phyloP scores from a whole-genome alignment of 2,113 vertebrate genomes.

The Columba janthina region DNA sequence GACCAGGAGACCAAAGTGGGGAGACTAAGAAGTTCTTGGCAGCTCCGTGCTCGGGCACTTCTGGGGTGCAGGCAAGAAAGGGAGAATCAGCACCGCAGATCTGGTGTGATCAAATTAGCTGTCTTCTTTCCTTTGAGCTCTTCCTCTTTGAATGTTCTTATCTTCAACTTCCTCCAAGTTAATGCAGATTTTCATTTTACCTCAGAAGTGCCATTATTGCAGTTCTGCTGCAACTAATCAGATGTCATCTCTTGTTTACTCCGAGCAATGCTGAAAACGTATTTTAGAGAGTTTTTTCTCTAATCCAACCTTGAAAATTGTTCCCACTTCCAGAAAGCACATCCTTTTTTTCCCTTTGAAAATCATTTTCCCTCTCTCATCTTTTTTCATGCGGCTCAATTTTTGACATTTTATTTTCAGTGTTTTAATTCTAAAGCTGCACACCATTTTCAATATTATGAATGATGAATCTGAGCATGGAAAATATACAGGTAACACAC shows the following conservation, averaged over 20 bases:
- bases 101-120: background rate
- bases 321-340: background rate
- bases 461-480: background rate
- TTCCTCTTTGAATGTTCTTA: background rate
- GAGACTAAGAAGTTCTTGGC: background rate
- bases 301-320: background rate
- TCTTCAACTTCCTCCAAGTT: background rate
- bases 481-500: background rate
- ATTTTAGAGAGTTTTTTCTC: background rate
- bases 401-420: background rate
- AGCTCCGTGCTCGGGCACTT: background rate
- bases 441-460: background rate
- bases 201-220: background rate
- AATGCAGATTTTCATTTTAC: background rate
- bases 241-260: constrained; percentile 3
- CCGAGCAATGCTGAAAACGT: background rate
- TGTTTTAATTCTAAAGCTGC: background rate
- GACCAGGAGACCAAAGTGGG: background rate
- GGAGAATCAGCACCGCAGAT: background rate
- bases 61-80: background rate
- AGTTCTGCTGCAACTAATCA: constrained; percentile 7
- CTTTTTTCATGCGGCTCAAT: background rate
- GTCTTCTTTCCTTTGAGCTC: background rate
- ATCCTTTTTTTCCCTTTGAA: background rate
- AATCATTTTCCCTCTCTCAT: background rate